Evolutionary conservation across 1,140 invertebrate species (phyloP).

Genomic region (Aphis gossypii): DNA sequence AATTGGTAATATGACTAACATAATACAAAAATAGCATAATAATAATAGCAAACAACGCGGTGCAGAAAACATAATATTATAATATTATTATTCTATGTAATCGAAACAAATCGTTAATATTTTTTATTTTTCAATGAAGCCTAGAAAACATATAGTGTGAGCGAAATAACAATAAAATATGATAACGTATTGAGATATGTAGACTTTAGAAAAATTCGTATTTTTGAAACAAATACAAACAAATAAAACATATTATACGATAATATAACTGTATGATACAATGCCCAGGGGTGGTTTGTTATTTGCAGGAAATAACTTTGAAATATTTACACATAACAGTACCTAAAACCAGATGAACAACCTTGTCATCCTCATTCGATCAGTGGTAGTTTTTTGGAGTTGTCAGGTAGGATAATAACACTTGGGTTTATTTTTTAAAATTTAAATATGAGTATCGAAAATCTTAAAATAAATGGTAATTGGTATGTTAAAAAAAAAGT

Average conservation of each 20-base stretch:
- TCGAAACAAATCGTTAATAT: background rate
- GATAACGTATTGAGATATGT: background rate
- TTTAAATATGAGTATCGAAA: background rate
- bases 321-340: background rate
- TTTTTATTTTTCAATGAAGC: background rate
- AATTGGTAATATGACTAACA: constrained; percentile 8
- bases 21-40: background rate
- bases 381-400: background rate
- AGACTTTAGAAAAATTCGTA: background rate
- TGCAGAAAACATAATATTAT: background rate
- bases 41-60: background rate
- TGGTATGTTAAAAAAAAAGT: background rate
- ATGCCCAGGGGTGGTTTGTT: background rate
- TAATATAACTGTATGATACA: background rate
- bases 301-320: background rate
- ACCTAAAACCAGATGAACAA: background rate
- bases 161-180: background rate
- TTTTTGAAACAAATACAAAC: background rate
- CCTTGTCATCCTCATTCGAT: background rate
- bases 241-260: background rate
- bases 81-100: background rate
- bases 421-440: background rate
- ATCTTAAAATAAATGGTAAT: background rate
- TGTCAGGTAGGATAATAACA: background rate
- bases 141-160: background rate